phyloP scores from a whole-genome alignment of 2,113 vertebrate species.

The Rousettus leschenaultii region DNA sequence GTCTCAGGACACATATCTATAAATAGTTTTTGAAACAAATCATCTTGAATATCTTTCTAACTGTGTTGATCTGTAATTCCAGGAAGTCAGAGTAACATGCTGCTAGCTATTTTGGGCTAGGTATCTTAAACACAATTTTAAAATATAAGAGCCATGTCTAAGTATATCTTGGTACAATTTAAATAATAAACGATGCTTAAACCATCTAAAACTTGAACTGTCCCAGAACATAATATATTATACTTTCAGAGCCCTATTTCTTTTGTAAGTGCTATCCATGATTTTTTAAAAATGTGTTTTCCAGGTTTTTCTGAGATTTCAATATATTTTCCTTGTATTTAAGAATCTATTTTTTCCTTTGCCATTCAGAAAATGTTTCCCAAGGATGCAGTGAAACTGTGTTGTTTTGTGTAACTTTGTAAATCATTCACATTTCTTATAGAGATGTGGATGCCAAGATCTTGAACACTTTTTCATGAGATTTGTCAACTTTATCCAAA shows the following conservation, averaged over 20 bases:
- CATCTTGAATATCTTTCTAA: constrained; percentile 23
- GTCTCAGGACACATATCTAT: constrained; percentile 25
- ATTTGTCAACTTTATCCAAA: not conserved
- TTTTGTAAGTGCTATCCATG: not conserved
- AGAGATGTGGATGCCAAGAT: not conserved
- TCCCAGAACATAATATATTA: not conserved
- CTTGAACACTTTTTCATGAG: not conserved
- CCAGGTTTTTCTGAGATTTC: not conserved
- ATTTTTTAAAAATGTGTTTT: not conserved
- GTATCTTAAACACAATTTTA: constrained; percentile 26
- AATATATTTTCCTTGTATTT: not conserved
- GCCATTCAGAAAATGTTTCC: not conserved
- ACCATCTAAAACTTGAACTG: not conserved
- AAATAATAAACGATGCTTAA: not conserved
- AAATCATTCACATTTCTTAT: not conserved
- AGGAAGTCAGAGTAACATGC: constrained; percentile 39
- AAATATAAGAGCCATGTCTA: not conserved
- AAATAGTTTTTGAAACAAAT: constrained; percentile 47
- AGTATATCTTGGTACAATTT: not conserved
- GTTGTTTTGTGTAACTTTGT: not conserved
- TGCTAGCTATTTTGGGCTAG: constrained; percentile 39
- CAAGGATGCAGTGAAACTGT: not conserved
- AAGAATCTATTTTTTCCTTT: not conserved
- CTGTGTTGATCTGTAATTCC: constrained; percentile 47
- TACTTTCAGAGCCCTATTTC: not conserved